phyloP scores from a whole-genome alignment of 2,113 vertebrate genomes.

The Alouatta palliata region DNA sequence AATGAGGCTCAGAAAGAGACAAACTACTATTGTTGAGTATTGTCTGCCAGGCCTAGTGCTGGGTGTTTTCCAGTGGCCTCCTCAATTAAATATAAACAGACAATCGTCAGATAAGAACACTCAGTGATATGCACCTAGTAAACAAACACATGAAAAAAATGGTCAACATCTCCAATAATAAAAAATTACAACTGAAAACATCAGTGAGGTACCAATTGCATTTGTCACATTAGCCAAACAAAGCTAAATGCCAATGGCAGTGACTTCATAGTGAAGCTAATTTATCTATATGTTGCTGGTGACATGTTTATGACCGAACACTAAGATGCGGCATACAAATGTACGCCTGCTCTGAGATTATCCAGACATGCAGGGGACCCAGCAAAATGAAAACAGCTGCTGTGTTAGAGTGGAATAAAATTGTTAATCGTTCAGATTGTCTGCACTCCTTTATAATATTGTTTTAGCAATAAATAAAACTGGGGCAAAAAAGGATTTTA shows the following conservation, averaged over 20 bases:
- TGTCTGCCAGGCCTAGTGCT: not conserved
- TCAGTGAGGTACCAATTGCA: not conserved
- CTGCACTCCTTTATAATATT: not conserved
- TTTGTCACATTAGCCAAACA: not conserved
- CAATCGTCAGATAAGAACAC: not conserved
- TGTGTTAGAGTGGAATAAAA: not conserved
- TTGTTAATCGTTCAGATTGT: not conserved
- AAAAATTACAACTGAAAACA: not conserved
- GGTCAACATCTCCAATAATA: not conserved
- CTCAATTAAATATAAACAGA: not conserved
- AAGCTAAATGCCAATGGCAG: not conserved
- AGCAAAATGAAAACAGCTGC: not conserved
- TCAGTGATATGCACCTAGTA: not conserved
- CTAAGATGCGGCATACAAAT: not conserved
- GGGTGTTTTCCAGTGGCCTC: not conserved
- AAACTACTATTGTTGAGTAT: not conserved
- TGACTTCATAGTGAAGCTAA: not conserved
- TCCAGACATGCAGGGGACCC: not conserved
- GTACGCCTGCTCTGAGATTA: not conserved
- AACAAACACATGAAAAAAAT: not conserved
- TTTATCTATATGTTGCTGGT: not conserved
- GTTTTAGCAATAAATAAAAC: slow-evolving; percentile 33
- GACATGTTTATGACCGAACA: not conserved
- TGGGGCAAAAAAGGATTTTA: not conserved
- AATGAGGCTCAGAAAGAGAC: not conserved